phyloP scores from a whole-genome alignment of 2,113 vertebrate genomes.

The Muntiacus muntjak region DNA sequence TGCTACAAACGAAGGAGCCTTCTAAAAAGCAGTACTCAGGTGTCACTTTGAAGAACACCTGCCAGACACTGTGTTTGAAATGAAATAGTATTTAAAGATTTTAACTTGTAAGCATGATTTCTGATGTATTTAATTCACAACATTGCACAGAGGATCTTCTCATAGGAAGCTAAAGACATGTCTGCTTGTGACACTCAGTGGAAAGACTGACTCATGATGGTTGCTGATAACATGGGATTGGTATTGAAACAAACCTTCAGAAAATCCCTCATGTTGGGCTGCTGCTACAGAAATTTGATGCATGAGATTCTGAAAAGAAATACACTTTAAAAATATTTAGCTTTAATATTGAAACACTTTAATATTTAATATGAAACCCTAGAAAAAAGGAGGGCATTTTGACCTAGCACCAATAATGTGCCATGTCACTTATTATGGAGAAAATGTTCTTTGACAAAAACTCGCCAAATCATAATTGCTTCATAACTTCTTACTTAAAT shows the following conservation, averaged over 20 bases:
- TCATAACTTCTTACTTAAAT: not conserved
- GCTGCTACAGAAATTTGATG: not conserved
- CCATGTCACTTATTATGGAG: not conserved
- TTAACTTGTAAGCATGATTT: not conserved
- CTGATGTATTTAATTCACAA: not conserved
- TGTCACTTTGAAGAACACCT: constrained; percentile 5
- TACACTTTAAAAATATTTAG: not conserved
- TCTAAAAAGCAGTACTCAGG: not conserved
- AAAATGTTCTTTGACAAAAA: not conserved
- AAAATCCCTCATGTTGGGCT: not conserved
- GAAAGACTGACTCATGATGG: not conserved
- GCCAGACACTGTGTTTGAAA: not conserved
- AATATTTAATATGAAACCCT: not conserved
- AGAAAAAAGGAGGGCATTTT: not conserved
- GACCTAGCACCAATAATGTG: not conserved
- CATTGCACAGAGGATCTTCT: not conserved
- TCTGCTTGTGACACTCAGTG: not conserved
- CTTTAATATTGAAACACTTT: not conserved
- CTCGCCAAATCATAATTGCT: not conserved
- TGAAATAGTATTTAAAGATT: not conserved
- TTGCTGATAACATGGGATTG: not conserved
- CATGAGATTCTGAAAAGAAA: not conserved
- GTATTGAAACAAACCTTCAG: not conserved
- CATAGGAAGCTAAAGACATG: not conserved
- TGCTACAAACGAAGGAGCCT: not conserved